phyloP scores from a whole-genome alignment of 37 sponge, comb jelly and placozoan genomes.

The Agelas oroides region DNA sequence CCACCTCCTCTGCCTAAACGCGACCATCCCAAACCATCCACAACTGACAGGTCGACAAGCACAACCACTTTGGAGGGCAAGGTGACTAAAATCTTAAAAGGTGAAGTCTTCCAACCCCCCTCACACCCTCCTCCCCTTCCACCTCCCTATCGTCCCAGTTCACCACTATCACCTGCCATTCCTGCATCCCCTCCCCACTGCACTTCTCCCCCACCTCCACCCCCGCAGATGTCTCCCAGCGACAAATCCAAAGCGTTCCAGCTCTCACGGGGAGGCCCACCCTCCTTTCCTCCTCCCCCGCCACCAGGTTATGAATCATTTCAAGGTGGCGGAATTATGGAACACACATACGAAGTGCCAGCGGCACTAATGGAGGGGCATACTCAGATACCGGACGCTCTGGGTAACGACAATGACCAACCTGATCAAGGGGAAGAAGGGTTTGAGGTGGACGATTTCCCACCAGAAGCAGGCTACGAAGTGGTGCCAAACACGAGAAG shows the following conservation, averaged over 20 bases:
- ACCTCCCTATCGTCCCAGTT: neutral
- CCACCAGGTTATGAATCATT: slow-evolving; percentile 3
- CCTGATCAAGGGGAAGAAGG: too few species aligned
- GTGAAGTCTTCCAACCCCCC: neutral
- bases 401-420: too few species aligned
- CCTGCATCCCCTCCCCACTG: neutral
- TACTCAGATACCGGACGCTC: too few species aligned
- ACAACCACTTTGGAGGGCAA: neutral
- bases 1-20: too few species aligned
- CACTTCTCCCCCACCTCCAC: neutral
- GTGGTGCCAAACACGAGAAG: too few species aligned
- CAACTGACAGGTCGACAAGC: too few species aligned
- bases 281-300: slow-evolving; percentile 27
- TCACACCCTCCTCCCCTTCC: neutral
- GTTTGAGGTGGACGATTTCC: too few species aligned
- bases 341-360: too few species aligned
- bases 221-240: neutral
- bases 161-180: neutral
- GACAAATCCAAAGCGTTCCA: neutral
- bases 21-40: too few species aligned
- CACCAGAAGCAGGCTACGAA: too few species aligned
- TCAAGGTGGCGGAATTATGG: too few species aligned
- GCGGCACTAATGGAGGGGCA: too few species aligned
- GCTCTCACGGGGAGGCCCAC: neutral
- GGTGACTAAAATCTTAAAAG: neutral